Conservation (phyloP, 2,888 invertebrate genomes). For the Hydropsyche betteni region DNA sequence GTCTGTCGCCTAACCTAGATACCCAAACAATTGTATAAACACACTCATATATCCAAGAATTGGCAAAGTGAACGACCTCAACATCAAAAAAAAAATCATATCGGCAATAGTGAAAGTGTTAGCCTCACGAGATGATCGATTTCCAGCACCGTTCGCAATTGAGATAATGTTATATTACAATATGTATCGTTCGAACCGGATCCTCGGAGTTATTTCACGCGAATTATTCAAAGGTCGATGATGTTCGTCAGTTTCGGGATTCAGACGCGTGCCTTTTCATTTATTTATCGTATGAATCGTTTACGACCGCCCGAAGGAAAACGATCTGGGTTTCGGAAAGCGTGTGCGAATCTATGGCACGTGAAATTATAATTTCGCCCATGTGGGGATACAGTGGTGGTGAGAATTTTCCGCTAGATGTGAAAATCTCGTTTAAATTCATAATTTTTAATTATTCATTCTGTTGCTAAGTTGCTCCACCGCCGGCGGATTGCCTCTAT, state of each 20-base stretch:
- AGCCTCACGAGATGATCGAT: constrained; percentile 6
- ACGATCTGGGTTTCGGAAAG: too few species aligned
- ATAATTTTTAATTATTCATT: constrained; percentile 15
- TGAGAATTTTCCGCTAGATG: constrained; percentile 1
- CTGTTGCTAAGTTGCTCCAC: constrained; percentile 1
- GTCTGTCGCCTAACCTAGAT: neutral
- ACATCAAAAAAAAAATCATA: neutral
- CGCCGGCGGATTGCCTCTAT: constrained; percentile 1
- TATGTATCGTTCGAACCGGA: neutral
- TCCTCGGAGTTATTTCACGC: neutral
- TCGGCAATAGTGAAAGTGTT: constrained; percentile 15
- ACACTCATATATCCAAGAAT: neutral
- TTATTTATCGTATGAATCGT: too few species aligned
- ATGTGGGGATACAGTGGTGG: neutral
- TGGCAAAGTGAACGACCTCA: neutral
- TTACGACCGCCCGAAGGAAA: too few species aligned
- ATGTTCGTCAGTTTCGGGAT: too few species aligned
- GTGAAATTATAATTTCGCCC: too few species aligned
- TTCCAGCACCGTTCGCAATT: neutral
- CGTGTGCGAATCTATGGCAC: too few species aligned
- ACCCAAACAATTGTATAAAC: neutral
- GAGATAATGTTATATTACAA: neutral
- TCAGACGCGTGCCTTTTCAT: too few species aligned
- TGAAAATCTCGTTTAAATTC: constrained; percentile 25
- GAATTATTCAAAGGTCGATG: neutral